A percentile compares a stretch with the other conserved stretches of the same genome.
Evolutionary conservation across 2,797 vertebrate species (phyloP).

Genomic region (Lophotriccus pileatus): DNA sequence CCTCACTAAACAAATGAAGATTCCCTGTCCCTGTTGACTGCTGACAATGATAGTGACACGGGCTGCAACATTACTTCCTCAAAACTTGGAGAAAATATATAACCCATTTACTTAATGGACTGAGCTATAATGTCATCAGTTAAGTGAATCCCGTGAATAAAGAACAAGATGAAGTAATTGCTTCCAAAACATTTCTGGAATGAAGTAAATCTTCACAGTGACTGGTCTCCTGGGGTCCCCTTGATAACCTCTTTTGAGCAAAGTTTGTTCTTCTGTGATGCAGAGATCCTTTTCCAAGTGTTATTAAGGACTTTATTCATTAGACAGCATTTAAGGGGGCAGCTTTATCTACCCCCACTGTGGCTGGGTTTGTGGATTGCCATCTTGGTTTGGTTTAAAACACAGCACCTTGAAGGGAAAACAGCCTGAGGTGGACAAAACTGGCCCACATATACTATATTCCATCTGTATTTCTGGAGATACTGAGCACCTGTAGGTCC

Average conservation of each 20-base stretch:
- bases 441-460: too few species aligned
- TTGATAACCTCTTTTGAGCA: slow-evolving; percentile 40
- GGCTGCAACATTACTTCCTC: slow-evolving; percentile 27
- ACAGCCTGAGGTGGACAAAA: background rate
- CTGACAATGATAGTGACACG: background rate
- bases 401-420: background rate
- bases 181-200: slow-evolving; percentile 67
- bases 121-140: slow-evolving; percentile 61
- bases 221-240: slow-evolving; percentile 36
- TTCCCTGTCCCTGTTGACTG: background rate
- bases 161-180: slow-evolving; percentile 66
- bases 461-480: background rate
- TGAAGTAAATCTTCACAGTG: slow-evolving; percentile 43
- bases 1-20: background rate
- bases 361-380: background rate
- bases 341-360: background rate
- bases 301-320: background rate
- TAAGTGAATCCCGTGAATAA: slow-evolving; percentile 53
- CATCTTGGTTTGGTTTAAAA: background rate
- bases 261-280: background rate
- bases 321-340: background rate
- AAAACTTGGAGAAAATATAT: slow-evolving; percentile 61
- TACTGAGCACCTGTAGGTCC: background rate
- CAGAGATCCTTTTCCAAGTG: background rate
- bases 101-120: slow-evolving; percentile 65